Percentiles rank a stretch among this genome's conserved stretches.
These are phyloP conservation scores for Ispidina lecontei DNA, from an alignment of 2,797 vertebrate genomes.

Conservation along the genomic window DNA sequence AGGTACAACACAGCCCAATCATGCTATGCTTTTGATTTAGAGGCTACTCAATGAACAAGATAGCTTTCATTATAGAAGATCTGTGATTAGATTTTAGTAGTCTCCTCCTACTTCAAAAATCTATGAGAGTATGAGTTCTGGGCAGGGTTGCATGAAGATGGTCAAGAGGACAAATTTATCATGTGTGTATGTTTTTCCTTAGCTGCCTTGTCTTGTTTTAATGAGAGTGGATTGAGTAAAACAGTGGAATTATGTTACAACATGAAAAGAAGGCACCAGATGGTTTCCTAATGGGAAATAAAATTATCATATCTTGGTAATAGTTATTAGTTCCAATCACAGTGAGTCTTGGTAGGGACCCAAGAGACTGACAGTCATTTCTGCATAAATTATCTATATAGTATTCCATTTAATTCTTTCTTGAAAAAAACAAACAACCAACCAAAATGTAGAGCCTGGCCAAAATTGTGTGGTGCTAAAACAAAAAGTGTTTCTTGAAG, in stretches of 20 bases:
- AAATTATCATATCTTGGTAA: slow-evolving; percentile 46
- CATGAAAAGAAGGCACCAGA: slow-evolving; percentile 34
- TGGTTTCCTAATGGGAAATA: slow-evolving; percentile 45
- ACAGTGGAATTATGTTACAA: neutral
- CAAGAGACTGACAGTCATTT: slow-evolving; percentile 24
- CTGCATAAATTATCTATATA: neutral
- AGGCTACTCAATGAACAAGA: neutral
- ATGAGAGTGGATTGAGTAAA: slow-evolving; percentile 17
- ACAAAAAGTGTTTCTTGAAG: neutral
- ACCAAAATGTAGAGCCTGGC: neutral
- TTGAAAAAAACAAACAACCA: neutral
- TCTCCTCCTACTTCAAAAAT: neutral
- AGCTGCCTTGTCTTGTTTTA: slow-evolving; percentile 2
- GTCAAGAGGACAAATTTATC: neutral
- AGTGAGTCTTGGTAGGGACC: neutral
- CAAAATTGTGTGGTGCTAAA: neutral
- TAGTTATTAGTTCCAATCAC: slow-evolving; percentile 25
- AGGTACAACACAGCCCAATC: neutral
- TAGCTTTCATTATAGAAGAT: neutral
- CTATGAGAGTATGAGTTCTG: neutral
- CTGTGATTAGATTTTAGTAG: neutral
- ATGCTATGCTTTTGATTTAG: neutral
- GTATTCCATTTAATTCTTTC: neutral
- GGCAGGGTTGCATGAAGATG: neutral
- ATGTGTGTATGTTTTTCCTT: neutral